phyloP scores from a whole-genome alignment of 1,140 invertebrate species.

The Leucophenga varia region DNA sequence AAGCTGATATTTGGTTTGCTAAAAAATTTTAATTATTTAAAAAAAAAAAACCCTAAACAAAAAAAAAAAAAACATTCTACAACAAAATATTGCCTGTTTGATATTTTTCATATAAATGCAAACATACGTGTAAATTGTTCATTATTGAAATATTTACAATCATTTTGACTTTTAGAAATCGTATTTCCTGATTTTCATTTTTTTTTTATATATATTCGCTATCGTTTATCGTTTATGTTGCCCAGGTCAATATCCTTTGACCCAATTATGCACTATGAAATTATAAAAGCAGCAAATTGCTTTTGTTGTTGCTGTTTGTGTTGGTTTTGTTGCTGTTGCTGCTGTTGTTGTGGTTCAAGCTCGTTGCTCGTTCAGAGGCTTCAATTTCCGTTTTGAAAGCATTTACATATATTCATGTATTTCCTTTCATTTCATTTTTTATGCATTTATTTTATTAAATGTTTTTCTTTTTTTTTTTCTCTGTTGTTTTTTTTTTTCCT shows the following conservation, averaged over 20 bases:
- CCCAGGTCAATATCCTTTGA: conserved; percentile 52
- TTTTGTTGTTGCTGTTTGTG: conserved; percentile 15
- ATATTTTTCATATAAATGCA: no score
- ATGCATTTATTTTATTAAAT: no score
- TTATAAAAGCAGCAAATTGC: conserved; percentile 29
- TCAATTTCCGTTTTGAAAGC: conserved; percentile 40
- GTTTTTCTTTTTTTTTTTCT: no score
- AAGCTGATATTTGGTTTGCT: background rate
- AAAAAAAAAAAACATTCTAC: background rate
- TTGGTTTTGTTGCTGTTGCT: conserved; percentile 21
- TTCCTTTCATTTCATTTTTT: no score
- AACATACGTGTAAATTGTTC: no score
- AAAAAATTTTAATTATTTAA: background rate
- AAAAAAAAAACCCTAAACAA: background rate
- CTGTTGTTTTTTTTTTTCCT: no score
- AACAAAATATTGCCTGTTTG: no score
- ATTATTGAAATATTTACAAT: no score
- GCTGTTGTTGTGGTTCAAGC: conserved; percentile 14
- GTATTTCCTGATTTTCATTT: conserved; percentile 2
- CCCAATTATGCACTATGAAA: conserved; percentile 45
- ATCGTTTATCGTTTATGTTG: no score
- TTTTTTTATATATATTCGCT: background rate
- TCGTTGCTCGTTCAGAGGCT: conserved; percentile 30
- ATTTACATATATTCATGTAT: background rate
- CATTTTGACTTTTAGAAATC: no score